A percentile compares a stretch with the other conserved stretches of the same genome.
These are phyloP conservation scores for Myrmophylax atrothorax DNA, from an alignment of 2,113 vertebrate genomes.

Conservation along the genomic window DNA sequence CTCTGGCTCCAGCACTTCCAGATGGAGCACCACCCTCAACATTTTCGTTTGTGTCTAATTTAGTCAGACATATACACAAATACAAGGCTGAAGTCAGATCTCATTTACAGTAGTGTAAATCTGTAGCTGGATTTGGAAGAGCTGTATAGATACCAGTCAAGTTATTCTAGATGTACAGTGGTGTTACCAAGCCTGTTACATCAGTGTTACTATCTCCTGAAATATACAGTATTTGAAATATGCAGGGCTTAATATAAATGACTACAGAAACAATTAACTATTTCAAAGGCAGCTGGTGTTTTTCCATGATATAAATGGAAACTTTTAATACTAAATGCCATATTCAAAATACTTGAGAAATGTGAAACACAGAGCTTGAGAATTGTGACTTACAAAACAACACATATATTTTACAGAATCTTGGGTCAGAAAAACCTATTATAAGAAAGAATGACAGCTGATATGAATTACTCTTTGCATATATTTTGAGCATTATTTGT, in stretches of 20 bases:
- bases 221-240: slow-evolving; percentile 12
- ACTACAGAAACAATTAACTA: slow-evolving; percentile 12
- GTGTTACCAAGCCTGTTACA: slow-evolving; percentile 7
- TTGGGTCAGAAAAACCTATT: neutral
- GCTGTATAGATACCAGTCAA: slow-evolving; percentile 36
- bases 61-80: slow-evolving; percentile 44
- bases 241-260: slow-evolving; percentile 7
- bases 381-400: neutral
- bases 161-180: slow-evolving; percentile 35
- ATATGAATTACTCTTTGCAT: neutral
- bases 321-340: neutral
- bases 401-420: neutral
- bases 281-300: slow-evolving; percentile 29
- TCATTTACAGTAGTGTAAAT: slow-evolving; percentile 47
- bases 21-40: slow-evolving; percentile 4
- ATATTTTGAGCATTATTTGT: neutral
- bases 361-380: neutral
- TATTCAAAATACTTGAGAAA: neutral
- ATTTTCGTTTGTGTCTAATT: slow-evolving; percentile 55
- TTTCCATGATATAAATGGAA: neutral
- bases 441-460: neutral
- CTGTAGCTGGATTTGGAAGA: slow-evolving; percentile 39
- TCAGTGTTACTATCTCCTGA: slow-evolving; percentile 19
- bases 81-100: slow-evolving; percentile 40
- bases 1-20: slow-evolving; percentile 23